These are phyloP conservation scores for human DNA, from an alignment of 2,113 vertebrate species.

Conservation along the genomic window DNA sequence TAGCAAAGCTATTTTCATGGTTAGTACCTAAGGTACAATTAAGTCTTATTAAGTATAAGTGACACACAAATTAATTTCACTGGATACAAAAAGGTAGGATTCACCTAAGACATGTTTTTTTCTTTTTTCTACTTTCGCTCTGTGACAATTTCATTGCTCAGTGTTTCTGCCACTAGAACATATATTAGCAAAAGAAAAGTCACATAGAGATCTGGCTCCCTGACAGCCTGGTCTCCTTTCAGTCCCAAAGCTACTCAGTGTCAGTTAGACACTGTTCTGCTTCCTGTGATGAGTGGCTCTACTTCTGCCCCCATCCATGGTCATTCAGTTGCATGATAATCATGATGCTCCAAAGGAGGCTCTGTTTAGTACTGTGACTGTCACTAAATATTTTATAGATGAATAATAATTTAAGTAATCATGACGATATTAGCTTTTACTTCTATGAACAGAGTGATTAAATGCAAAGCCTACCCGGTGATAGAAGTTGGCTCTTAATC, in stretches of 20 bases:
- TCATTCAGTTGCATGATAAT: neutral
- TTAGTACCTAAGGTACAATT: neutral
- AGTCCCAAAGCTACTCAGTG: neutral
- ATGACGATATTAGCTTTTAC: neutral
- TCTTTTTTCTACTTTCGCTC: neutral
- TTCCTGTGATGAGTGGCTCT: neutral
- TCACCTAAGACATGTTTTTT: neutral
- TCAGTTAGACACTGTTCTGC: neutral
- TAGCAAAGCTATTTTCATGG: neutral
- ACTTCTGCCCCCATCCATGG: neutral
- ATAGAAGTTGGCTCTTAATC: conserved; percentile 26
- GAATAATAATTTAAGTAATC: neutral
- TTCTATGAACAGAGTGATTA: conserved; percentile 1
- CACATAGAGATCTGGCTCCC: neutral
- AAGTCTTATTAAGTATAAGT: neutral
- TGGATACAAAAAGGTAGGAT: neutral
- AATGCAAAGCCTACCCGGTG: neutral
- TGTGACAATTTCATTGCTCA: neutral
- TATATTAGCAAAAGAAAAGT: neutral
- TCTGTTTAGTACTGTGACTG: neutral
- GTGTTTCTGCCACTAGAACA: neutral
- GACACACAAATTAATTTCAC: neutral
- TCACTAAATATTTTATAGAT: neutral
- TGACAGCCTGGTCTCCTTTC: neutral
- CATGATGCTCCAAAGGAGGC: neutral